Evolutionary conservation across 1,140 invertebrate species (phyloP), one percentile per base, ranked within the genome.

Genomic region (Drosophila teissieri): DNA sequence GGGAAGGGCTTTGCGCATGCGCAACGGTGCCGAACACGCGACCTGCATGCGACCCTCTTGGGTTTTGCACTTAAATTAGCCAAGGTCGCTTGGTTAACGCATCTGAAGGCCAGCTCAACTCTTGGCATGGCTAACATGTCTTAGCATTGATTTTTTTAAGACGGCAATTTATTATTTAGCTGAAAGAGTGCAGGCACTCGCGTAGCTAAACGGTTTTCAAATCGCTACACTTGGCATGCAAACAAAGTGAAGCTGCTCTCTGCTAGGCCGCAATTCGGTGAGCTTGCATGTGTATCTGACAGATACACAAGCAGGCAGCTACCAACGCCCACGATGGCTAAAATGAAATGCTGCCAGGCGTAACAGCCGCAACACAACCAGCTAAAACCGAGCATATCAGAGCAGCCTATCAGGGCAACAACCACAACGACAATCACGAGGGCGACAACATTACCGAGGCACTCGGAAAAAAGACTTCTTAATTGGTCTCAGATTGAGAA

Each of bases 11-110:
- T 62, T 75, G 61, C 76, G 55, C 76, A 65, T 73, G 74, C 75
- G 75, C 75, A 78, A 40, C 67, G 53, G 54, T 49, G 68, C 76
- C 54, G 46, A 55, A 73, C 52, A 78, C 72, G 72, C 72, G 72
- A 64, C 72, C 72, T 74, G 72, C 72, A 74, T 74, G 70, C 60
- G 70, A 64, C 72, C 72, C 72, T 54, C 57, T 85, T 64, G 78
- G 67, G 77, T 73, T 84, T 84, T 73, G 80, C 80, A 85, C 56
- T 86, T 76, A 86, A 80, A 78, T 52, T 62, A 75, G 70, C 84
- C 78, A 88, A 81, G 83, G 84, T 72, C 63, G 44, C 62, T 83
- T 51, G 58, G n/a, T 36, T 48, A 45, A 68, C 68, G 51, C 34
- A 62, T 78, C 68, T 42, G 69, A 83, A 88, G 83, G 84, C 46